A percentile compares a stretch with the other conserved stretches of the same genome.
These are phyloP conservation scores for Dryococelus australis DNA, from an alignment of 2,888 invertebrate genomes.

Conservation along the genomic window DNA sequence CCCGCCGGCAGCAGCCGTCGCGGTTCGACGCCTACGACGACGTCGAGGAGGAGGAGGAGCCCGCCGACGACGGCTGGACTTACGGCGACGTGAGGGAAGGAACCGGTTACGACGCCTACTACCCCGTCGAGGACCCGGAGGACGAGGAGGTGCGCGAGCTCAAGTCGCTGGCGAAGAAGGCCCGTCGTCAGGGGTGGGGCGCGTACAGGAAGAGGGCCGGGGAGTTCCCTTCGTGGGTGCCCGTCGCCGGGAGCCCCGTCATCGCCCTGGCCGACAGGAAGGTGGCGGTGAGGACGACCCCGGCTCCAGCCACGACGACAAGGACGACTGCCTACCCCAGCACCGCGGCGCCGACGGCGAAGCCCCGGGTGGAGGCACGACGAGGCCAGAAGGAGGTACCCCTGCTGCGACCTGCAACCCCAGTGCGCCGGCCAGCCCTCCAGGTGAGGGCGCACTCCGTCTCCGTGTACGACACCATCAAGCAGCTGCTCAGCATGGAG, in stretches of 20 bases:
- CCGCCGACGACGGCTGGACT: constrained; percentile 58
- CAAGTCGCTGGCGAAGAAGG: constrained; percentile 66
- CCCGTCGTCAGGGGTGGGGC: constrained; percentile 13
- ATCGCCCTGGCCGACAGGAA: constrained; percentile 50
- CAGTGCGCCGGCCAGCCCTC: constrained; percentile 62
- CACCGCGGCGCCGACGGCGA: constrained; percentile 46
- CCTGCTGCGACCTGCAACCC: constrained; percentile 67
- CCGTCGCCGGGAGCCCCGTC: constrained; percentile 40
- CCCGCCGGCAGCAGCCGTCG: background rate
- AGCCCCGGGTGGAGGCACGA: constrained; percentile 50
- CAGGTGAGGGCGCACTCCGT: constrained; percentile 59
- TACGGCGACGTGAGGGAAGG: constrained; percentile 46
- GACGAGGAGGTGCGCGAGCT: constrained; percentile 73
- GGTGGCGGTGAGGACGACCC: constrained; percentile 26
- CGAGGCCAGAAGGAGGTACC: constrained; percentile 71
- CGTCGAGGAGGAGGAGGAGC: background rate
- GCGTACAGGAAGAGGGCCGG: constrained; percentile 35
- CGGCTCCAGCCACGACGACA: constrained; percentile 33
- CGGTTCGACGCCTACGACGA: background rate
- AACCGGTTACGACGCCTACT: constrained; percentile 45
- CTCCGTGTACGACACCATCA: constrained; percentile 66
- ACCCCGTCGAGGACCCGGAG: constrained; percentile 57
- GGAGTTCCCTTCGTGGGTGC: constrained; percentile 46
- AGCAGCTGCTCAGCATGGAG: constrained; percentile 64
- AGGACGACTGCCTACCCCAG: constrained; percentile 6